phyloP scores from a whole-genome alignment of 2,888 invertebrate species.

The Trichopoda pennipes region DNA sequence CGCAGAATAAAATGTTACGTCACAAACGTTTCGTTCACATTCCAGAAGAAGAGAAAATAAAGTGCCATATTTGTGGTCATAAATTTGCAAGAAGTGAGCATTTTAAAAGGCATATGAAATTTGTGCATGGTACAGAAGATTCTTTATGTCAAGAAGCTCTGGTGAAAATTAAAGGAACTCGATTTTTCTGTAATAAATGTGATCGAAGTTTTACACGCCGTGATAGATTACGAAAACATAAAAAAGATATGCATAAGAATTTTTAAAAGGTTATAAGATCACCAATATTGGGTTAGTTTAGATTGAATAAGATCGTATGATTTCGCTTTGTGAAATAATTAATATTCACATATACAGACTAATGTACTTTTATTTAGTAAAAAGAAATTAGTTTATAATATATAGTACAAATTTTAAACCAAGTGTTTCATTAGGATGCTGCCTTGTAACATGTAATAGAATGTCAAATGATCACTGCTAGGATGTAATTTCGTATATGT shows the following conservation, averaged over 20 bases:
- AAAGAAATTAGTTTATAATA: too few relatives aligned
- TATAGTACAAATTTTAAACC: too few relatives aligned
- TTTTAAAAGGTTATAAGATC: too few relatives aligned
- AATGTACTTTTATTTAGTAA: too few relatives aligned
- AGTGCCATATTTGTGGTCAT: not conserved
- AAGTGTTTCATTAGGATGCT: too few relatives aligned
- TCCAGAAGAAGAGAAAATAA: constrained; percentile 17
- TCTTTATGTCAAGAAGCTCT: not conserved
- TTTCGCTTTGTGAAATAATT: too few relatives aligned
- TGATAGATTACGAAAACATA: not conserved
- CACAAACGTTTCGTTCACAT: constrained; percentile 25
- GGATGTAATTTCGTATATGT: too few relatives aligned
- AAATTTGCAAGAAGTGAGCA: constrained; percentile 20
- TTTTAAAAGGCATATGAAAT: constrained; percentile 2
- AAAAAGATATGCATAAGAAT: not conserved
- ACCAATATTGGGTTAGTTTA: too few relatives aligned
- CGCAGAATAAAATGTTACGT: not conserved
- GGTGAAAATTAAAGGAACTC: not conserved
- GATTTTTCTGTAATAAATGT: constrained; percentile 22
- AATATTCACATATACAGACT: too few relatives aligned
- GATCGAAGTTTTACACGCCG: not conserved
- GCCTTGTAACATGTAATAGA: too few relatives aligned
- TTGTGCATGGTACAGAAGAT: not conserved
- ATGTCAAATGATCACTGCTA: too few relatives aligned
- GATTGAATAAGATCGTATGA: too few relatives aligned